These are phyloP conservation scores for Geothlypis trichas DNA, from an alignment of 2,113 vertebrate genomes.

Conservation along the genomic window DNA sequence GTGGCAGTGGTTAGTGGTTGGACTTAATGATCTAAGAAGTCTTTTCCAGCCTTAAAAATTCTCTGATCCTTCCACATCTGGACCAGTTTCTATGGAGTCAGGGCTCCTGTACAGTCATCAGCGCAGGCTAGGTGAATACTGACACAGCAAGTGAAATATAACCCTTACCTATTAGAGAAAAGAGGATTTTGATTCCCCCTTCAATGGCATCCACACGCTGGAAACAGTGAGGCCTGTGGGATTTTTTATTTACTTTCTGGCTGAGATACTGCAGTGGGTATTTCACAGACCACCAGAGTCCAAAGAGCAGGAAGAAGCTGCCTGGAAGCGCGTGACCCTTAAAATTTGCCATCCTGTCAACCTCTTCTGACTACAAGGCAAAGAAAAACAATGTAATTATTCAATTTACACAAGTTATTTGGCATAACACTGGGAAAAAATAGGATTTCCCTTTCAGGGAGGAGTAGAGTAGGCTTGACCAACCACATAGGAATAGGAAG, in stretches of 20 bases:
- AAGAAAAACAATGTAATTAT: background rate
- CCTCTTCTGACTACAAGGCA: background rate
- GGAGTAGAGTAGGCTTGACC: background rate
- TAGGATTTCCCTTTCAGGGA: background rate
- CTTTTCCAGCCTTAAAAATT: background rate
- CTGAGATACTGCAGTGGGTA: conserved; percentile 76
- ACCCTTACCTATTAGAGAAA: conserved; percentile 84
- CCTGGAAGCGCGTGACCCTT: conserved; percentile 93
- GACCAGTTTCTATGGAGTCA: background rate
- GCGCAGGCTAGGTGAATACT: background rate
- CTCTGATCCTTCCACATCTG: background rate
- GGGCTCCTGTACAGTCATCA: background rate
- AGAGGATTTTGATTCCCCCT: conserved; percentile 77
- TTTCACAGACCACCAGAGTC: conserved; percentile 91
- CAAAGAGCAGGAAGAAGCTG: conserved; percentile 88
- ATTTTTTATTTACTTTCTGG: conserved; percentile 64
- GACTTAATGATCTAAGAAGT: background rate
- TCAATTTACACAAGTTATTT: background rate
- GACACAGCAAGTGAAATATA: background rate
- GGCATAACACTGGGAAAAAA: background rate
- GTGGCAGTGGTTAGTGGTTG: background rate
- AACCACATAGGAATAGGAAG: background rate
- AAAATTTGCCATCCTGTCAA: conserved; percentile 88
- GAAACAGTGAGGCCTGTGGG: conserved; percentile 16
- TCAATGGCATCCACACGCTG: conserved; percentile 81